phyloP scores from a whole-genome alignment of 92 coral and sea anemone genomes.

The Metridium senile region DNA sequence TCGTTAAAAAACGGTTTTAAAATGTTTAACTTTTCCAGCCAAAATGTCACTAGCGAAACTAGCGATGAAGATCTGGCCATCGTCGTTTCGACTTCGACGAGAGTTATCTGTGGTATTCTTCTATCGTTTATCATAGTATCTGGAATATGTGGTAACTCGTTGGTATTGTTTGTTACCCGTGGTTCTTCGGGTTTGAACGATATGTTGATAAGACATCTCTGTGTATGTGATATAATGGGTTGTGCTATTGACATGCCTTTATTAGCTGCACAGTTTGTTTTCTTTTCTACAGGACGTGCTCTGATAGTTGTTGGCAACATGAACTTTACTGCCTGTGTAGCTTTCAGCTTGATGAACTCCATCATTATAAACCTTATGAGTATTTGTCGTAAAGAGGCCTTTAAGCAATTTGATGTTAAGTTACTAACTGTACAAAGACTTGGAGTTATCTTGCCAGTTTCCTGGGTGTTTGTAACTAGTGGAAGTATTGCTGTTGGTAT shows the following conservation, averaged over 20 bases:
- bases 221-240: slow-evolving; percentile 9
- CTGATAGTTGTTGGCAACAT: slow-evolving; percentile 1
- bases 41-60: neutral
- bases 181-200: neutral
- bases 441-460: neutral
- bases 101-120: slow-evolving; percentile 17
- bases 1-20: no score
- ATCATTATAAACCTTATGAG: slow-evolving; percentile 22
- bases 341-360: slow-evolving; percentile 14
- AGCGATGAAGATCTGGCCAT: neutral
- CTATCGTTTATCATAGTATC: neutral
- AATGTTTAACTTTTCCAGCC: no score
- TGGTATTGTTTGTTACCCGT: slow-evolving; percentile 17
- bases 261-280: slow-evolving; percentile 16
- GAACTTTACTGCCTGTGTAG: slow-evolving; percentile 14
- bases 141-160: slow-evolving; percentile 14
- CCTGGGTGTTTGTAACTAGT: slow-evolving; percentile 1
- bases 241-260: slow-evolving; percentile 30
- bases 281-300: neutral
- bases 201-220: slow-evolving; percentile 10
- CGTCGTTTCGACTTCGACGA: neutral
- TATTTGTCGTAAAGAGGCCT: slow-evolving; percentile 19
- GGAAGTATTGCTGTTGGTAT: neutral
- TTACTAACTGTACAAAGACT: slow-evolving; percentile 4
- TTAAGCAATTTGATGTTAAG: neutral